Percentiles rank a stretch among this genome's conserved stretches.
These are phyloP conservation scores for Acleris sparsana DNA, from an alignment of 2,888 invertebrate species.

Conservation along the genomic window DNA sequence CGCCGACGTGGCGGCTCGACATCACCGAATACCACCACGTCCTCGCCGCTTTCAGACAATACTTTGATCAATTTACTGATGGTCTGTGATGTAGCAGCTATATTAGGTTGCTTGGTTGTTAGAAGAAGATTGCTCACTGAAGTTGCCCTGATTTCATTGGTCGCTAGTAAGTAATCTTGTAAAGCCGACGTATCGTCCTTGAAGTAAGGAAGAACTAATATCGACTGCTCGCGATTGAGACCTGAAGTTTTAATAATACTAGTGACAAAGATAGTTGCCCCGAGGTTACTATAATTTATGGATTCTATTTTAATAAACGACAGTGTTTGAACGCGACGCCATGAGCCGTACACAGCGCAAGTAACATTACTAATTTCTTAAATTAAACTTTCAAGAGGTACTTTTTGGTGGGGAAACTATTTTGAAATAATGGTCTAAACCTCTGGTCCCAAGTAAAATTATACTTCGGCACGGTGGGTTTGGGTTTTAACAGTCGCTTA, in stretches of 20 bases:
- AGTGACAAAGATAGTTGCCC: slow-evolving; percentile 33
- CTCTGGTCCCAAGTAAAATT: slow-evolving; percentile 32
- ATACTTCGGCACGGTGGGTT: too few relatives aligned
- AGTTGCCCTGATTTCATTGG: neutral
- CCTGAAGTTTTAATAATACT: slow-evolving; percentile 41
- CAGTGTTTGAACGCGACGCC: slow-evolving; percentile 39
- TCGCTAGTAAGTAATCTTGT: neutral
- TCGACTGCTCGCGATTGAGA: slow-evolving; percentile 28
- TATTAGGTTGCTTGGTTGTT: slow-evolving; percentile 22
- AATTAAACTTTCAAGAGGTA: slow-evolving; percentile 40
- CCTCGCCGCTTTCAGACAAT: slow-evolving; percentile 33
- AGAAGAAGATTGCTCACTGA: slow-evolving; percentile 2
- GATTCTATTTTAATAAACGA: slow-evolving; percentile 39
- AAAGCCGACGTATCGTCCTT: slow-evolving; percentile 10
- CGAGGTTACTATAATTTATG: slow-evolving; percentile 29
- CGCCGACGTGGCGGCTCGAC: slow-evolving; percentile 10
- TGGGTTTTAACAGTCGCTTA: slow-evolving; percentile 7
- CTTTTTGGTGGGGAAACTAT: slow-evolving; percentile 15
- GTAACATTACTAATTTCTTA: slow-evolving; percentile 42
- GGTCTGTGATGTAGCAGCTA: slow-evolving; percentile 23
- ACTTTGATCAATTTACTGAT: slow-evolving; percentile 39
- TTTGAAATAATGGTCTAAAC: slow-evolving; percentile 15
- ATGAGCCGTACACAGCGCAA: slow-evolving; percentile 41
- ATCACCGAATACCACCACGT: slow-evolving; percentile 21
- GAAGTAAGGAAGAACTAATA: slow-evolving; percentile 39